Conservation (phyloP, 1,140 invertebrate genomes). For the Drosophila watanabei region DNA sequence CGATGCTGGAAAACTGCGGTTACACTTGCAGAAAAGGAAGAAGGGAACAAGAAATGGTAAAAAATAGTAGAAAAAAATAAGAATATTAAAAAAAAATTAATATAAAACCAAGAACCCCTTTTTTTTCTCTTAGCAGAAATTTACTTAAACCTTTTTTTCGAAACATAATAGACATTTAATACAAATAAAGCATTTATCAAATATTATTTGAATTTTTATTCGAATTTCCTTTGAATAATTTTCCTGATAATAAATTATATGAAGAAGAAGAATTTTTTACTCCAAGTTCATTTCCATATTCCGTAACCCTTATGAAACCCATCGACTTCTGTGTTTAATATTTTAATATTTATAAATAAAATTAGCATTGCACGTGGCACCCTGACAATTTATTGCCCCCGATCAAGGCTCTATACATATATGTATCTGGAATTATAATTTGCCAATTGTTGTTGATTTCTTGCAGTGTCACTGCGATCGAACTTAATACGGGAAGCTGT, state of each 20-base stretch:
- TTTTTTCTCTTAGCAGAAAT: too few relatives aligned
- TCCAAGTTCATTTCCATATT: neutral
- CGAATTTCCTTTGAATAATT: neutral
- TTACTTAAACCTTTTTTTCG: neutral
- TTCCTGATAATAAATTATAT: neutral
- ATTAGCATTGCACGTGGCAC: constrained; percentile 38
- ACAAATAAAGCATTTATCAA: neutral
- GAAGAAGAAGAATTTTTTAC: neutral
- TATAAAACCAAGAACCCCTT: neutral
- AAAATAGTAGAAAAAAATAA: neutral
- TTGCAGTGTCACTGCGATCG: constrained; percentile 54
- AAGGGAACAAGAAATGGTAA: neutral
- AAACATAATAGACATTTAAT: neutral
- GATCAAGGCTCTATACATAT: constrained; percentile 14
- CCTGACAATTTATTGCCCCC: constrained; percentile 16
- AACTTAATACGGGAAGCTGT: constrained; percentile 25
- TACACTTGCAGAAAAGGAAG: constrained; percentile 22
- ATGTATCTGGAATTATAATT: constrained; percentile 39
- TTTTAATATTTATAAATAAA: constrained; percentile 25
- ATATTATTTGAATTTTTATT: neutral
- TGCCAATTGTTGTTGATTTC: constrained; percentile 35
- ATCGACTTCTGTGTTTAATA: neutral
- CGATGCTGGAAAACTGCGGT: neutral
- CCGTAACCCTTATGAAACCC: neutral
- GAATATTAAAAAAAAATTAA: neutral